Evolutionary conservation across 2,888 invertebrate species (phyloP).

Genomic region (Pterobdella sp.): DNA sequence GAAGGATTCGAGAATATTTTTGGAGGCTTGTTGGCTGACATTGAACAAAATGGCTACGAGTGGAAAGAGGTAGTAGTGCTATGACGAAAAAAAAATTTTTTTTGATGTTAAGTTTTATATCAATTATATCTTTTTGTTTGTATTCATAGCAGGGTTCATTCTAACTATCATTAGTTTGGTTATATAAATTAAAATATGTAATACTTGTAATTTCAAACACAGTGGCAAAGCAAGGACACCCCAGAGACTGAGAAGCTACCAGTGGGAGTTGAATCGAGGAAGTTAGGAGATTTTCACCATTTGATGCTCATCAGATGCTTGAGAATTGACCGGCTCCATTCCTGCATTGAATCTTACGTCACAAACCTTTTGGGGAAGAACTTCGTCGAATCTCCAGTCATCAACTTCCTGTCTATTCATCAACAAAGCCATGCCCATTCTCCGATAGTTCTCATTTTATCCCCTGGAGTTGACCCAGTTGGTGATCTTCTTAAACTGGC

Average conservation of each 20-base stretch:
- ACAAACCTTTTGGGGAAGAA: slow-evolving; percentile 64
- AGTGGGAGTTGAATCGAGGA: slow-evolving; percentile 60
- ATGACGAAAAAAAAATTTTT: neutral
- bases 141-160: no score
- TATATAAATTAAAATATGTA: no score
- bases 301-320: slow-evolving; percentile 81
- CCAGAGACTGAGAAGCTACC: slow-evolving; percentile 70
- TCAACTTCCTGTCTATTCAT: slow-evolving; percentile 72
- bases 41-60: slow-evolving; percentile 54
- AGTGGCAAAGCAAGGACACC: slow-evolving; percentile 78
- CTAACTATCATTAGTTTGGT: no score
- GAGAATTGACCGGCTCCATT: slow-evolving; percentile 76
- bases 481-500: slow-evolving; percentile 52
- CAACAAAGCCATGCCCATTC: slow-evolving; percentile 72
- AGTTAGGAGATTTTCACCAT: slow-evolving; percentile 57
- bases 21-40: slow-evolving; percentile 59
- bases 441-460: slow-evolving; percentile 52
- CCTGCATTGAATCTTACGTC: slow-evolving; percentile 72
- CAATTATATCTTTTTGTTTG: no score
- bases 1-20: slow-evolving; percentile 65
- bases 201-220: no score
- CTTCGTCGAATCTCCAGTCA: slow-evolving; percentile 78
- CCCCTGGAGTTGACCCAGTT: slow-evolving; percentile 53
- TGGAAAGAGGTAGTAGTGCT: slow-evolving; percentile 59
- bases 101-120: no score